Evolutionary conservation across 2,797 vertebrate species (phyloP).

Genomic region (Galago senegalensis): DNA sequence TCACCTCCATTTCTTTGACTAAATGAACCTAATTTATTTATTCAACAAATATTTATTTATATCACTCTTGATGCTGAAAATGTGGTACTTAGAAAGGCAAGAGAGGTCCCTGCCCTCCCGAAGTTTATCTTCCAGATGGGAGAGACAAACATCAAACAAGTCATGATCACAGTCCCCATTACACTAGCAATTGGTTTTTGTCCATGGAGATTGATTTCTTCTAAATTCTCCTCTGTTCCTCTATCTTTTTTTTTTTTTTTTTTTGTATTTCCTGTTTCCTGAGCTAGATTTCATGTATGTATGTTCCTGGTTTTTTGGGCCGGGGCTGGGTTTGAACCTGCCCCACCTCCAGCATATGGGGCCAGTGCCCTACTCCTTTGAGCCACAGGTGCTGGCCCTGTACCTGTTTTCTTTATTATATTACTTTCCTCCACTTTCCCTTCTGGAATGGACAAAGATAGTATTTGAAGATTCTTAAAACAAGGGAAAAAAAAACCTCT

Average conservation of each 20-base stretch:
- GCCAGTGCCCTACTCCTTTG: too few species aligned
- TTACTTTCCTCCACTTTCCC: background rate
- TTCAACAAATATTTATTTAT: conserved; percentile 2
- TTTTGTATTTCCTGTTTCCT: conserved; percentile 6
- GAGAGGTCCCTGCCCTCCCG: background rate
- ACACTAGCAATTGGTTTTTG: conserved; percentile 4
- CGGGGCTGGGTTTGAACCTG: too few species aligned
- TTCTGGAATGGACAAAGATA: background rate
- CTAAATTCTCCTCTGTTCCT: background rate
- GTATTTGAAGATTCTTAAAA: conserved; percentile 18
- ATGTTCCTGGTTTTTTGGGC: background rate
- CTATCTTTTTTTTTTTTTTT: background rate
- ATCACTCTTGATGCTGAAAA: conserved; percentile 16
- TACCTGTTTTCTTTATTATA: background rate
- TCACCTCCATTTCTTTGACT: conserved; percentile 34
- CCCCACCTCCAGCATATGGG: too few species aligned
- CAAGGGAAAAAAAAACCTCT: background rate
- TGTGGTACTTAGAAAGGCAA: background rate
- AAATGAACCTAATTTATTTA: conserved; percentile 56
- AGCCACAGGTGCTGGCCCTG: background rate
- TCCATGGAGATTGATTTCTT: background rate
- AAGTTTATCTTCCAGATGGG: background rate
- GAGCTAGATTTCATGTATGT: conserved; percentile 26
- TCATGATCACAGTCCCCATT: background rate
- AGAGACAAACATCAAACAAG: background rate